These are phyloP conservation scores for Drosophila subquinaria DNA, from an alignment of 2,888 invertebrate species.

Conservation along the genomic window DNA sequence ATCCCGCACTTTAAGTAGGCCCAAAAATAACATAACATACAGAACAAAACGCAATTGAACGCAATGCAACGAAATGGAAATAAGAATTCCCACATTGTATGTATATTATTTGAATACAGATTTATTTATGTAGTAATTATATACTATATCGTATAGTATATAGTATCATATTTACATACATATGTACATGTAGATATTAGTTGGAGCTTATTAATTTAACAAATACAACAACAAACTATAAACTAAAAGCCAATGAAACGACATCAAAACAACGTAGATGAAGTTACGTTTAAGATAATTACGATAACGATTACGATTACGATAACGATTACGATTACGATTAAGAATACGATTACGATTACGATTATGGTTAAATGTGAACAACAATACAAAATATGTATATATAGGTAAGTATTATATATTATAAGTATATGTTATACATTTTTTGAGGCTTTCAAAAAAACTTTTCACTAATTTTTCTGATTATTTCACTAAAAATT, in stretches of 20 bases:
- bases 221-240: constrained; percentile 70
- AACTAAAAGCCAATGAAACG: constrained; percentile 66
- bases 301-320: constrained; percentile 55
- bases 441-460: constrained; percentile 25
- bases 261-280: constrained; percentile 71
- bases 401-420: constrained; percentile 44
- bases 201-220: constrained; percentile 59
- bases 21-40: constrained; percentile 25
- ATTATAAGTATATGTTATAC: constrained; percentile 25
- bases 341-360: constrained; percentile 29
- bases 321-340: constrained; percentile 52
- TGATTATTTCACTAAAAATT: constrained; percentile 25
- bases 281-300: constrained; percentile 61
- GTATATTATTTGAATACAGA: constrained; percentile 1
- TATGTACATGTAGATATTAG: constrained; percentile 39
- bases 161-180: constrained; percentile 26
- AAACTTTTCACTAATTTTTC: constrained; percentile 30
- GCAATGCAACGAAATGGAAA: constrained; percentile 39
- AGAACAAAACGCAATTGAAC: constrained; percentile 34
- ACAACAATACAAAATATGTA: constrained; percentile 72
- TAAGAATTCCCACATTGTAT: constrained; percentile 13
- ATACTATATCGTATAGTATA: constrained; percentile 28
- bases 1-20: constrained; percentile 20
- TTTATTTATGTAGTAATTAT: constrained; percentile 20
- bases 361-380: constrained; percentile 64